These are phyloP conservation scores for Tamias sibiricus DNA, from an alignment of 2,113 vertebrate genomes.

Conservation along the genomic window DNA sequence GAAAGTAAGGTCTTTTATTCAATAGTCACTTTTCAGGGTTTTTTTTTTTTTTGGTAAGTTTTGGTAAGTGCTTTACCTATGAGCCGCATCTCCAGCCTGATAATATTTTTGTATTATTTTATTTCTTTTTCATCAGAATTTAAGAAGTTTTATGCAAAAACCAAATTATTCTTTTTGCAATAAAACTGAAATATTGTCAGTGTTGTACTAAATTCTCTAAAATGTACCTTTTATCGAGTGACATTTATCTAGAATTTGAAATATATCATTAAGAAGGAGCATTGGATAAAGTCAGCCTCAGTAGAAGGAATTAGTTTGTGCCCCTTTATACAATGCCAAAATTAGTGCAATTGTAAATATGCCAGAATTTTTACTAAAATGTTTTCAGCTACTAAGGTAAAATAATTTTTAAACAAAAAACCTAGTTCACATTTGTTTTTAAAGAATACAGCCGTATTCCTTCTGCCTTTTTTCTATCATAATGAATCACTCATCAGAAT, in stretches of 20 bases:
- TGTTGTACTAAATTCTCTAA: background rate
- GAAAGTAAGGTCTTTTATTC: conserved; percentile 39
- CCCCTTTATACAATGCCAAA: background rate
- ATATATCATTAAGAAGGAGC: background rate
- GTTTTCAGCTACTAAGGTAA: conserved; percentile 1
- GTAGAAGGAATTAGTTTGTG: background rate
- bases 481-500: background rate
- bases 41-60: no score
- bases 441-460: background rate
- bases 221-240: background rate
- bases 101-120: background rate
- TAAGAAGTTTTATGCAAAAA: background rate
- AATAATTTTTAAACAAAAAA: background rate
- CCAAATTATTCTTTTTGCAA: background rate
- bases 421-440: background rate
- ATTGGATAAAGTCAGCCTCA: background rate
- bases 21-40: background rate
- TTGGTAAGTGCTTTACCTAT: no score
- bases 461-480: background rate
- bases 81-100: no score
- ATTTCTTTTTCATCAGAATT: background rate
- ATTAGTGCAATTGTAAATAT: background rate
- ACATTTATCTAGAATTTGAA: background rate
- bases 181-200: background rate
- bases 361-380: background rate